phyloP scores from a whole-genome alignment of 64 coral and sea anemone species.

The Catalaphyllia jardinei region DNA sequence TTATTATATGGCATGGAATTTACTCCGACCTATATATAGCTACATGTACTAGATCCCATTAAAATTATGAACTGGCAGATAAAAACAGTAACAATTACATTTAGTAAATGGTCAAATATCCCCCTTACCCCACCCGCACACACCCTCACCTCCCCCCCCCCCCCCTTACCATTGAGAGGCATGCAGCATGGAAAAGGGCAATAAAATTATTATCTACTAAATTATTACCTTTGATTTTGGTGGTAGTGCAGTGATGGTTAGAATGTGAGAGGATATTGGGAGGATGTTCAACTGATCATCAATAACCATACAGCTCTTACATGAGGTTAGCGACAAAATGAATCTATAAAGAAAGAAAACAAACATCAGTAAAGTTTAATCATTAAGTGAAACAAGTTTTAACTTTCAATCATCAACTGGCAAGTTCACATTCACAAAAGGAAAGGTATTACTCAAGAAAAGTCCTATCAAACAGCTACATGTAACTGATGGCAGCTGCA shows the following conservation, averaged over 20 bases:
- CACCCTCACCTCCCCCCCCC: not conserved
- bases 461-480: not conserved
- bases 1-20: too few relatives aligned
- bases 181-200: not conserved
- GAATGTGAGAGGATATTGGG: slow-evolving; percentile 82
- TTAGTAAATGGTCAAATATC: too few relatives aligned
- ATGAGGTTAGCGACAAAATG: slow-evolving; percentile 87
- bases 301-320: slow-evolving; percentile 86
- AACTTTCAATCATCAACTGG: not conserved
- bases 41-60: too few relatives aligned
- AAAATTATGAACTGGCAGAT: too few relatives aligned
- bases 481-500: not conserved
- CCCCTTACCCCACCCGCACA: too few relatives aligned
- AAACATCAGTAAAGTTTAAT: not conserved
- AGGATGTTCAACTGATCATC: slow-evolving; percentile 93
- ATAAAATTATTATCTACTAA: not conserved
- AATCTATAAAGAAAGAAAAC: slow-evolving; percentile 53
- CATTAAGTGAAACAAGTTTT: not conserved
- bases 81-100: too few relatives aligned
- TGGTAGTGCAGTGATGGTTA: slow-evolving; percentile 80
- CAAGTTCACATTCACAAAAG: too few relatives aligned
- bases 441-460: not conserved
- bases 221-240: slow-evolving; percentile 79
- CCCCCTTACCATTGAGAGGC: not conserved
- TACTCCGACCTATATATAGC: too few relatives aligned